These are phyloP conservation scores for Dicyrtoma fusca DNA, from an alignment of 2,888 invertebrate genomes.

Conservation along the genomic window DNA sequence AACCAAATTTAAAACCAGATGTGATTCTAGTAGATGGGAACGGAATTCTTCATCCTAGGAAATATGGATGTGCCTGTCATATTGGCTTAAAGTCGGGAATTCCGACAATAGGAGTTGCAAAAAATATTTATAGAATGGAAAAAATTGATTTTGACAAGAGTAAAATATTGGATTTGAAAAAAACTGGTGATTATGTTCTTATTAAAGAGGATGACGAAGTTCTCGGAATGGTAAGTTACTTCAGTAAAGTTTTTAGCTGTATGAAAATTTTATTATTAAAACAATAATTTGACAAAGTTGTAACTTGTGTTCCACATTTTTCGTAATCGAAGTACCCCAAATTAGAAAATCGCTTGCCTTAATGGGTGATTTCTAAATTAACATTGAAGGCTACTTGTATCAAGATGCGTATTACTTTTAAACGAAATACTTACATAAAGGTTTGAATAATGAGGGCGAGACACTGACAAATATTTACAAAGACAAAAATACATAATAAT, in stretches of 20 bases:
- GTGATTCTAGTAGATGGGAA: slow-evolving; percentile 61
- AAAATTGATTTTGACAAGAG: slow-evolving; percentile 54
- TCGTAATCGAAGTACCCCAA: too few species aligned
- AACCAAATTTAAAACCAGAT: slow-evolving; percentile 59
- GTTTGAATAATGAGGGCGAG: too few species aligned
- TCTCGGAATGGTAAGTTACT: slow-evolving; percentile 55
- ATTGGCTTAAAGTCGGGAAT: slow-evolving; percentile 59
- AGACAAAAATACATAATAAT: not conserved
- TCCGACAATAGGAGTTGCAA: slow-evolving; percentile 61
- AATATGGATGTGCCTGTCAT: slow-evolving; percentile 61
- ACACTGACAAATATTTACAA: not conserved
- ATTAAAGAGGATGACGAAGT: slow-evolving; percentile 34
- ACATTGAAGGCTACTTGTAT: too few species aligned
- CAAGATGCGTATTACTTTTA: too few species aligned
- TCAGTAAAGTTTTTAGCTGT: too few species aligned
- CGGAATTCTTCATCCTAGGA: slow-evolving; percentile 60
- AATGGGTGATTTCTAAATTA: too few species aligned
- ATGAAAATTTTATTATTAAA: not conserved
- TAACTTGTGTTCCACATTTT: too few species aligned
- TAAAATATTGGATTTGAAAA: slow-evolving; percentile 33
- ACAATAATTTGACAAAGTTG: too few species aligned
- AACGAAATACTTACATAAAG: too few species aligned
- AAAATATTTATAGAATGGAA: slow-evolving; percentile 60
- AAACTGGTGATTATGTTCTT: slow-evolving; percentile 47
- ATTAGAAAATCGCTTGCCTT: too few species aligned